Conservation (phyloP, 2,888 invertebrate species). For the Gari tellinella region DNA sequence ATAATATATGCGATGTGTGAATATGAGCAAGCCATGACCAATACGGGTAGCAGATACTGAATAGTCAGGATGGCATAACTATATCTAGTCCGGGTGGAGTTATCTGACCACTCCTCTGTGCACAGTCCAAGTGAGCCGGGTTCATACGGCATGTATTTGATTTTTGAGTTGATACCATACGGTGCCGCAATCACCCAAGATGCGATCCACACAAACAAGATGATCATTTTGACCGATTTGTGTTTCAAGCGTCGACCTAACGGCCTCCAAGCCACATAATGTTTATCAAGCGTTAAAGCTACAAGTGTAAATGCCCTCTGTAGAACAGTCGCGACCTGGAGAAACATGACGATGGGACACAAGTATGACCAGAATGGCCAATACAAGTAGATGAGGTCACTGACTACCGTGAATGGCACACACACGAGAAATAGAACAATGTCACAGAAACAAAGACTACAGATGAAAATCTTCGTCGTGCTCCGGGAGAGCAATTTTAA, state of each 20-base stretch:
- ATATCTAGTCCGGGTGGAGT: slow-evolving; percentile 1
- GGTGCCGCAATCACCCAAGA: slow-evolving; percentile 10
- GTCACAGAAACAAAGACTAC: slow-evolving; percentile 20
- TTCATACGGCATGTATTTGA: slow-evolving; percentile 12
- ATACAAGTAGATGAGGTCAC: slow-evolving; percentile 18
- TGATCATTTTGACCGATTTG: neutral
- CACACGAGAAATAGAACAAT: slow-evolving; percentile 15
- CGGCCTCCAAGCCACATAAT: slow-evolving; percentile 13
- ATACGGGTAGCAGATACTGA: slow-evolving; percentile 12
- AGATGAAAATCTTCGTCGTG: slow-evolving; percentile 21
- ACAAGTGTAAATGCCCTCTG: slow-evolving; percentile 16
- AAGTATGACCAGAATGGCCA: slow-evolving; percentile 27
- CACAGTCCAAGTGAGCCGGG: slow-evolving; percentile 23
- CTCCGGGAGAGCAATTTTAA: neutral
- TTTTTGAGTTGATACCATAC: neutral
- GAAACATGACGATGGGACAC: slow-evolving; percentile 20
- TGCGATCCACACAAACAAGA: slow-evolving; percentile 3
- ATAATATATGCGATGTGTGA: slow-evolving; percentile 22
- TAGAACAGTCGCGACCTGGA: slow-evolving; percentile 19
- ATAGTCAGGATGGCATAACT: slow-evolving; percentile 10
- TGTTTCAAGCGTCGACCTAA: slow-evolving; percentile 9
- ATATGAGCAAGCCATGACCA: slow-evolving; percentile 20
- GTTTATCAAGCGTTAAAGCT: slow-evolving; percentile 15
- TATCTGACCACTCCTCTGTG: slow-evolving; percentile 12
- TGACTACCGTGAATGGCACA: slow-evolving; percentile 14